phyloP scores from a whole-genome alignment of 2,797 vertebrate species.

The Tenualosa ilisha region DNA sequence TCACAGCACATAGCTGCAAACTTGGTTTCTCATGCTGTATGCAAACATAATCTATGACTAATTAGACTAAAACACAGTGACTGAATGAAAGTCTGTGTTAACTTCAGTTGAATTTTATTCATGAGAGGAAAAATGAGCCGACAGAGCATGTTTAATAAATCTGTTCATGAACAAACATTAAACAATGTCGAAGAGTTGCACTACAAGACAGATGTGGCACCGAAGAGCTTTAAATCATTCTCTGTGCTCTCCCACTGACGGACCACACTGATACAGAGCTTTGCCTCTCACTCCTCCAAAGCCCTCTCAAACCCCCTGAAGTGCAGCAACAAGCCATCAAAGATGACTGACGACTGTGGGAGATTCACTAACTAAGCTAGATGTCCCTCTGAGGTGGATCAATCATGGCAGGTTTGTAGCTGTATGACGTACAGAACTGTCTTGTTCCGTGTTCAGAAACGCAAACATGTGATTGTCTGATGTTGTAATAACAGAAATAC shows the following conservation, averaged over 20 bases:
- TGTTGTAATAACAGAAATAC: background rate
- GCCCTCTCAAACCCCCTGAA: background rate
- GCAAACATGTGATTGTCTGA: background rate
- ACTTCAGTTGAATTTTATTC: conserved; percentile 1
- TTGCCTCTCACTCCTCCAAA: background rate
- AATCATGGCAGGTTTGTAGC: conserved; percentile 19
- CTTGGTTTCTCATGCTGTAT: background rate
- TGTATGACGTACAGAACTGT: background rate
- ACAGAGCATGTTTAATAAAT: conserved; percentile 40
- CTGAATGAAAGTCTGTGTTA: background rate
- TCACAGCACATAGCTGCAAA: background rate
- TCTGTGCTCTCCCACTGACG: background rate
- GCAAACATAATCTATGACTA: background rate
- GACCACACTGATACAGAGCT: background rate
- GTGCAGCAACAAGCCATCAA: background rate
- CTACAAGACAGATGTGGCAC: conserved; percentile 41
- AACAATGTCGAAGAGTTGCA: conserved; percentile 36
- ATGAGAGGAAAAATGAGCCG: background rate
- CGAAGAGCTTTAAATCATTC: background rate
- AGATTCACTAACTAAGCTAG: background rate
- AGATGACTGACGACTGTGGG: background rate
- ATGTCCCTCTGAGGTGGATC: background rate
- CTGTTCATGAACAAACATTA: conserved; percentile 42
- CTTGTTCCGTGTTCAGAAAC: background rate
- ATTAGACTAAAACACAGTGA: background rate